phyloP scores from a whole-genome alignment of 2,888 invertebrate genomes.

The Polyommatus icarus region DNA sequence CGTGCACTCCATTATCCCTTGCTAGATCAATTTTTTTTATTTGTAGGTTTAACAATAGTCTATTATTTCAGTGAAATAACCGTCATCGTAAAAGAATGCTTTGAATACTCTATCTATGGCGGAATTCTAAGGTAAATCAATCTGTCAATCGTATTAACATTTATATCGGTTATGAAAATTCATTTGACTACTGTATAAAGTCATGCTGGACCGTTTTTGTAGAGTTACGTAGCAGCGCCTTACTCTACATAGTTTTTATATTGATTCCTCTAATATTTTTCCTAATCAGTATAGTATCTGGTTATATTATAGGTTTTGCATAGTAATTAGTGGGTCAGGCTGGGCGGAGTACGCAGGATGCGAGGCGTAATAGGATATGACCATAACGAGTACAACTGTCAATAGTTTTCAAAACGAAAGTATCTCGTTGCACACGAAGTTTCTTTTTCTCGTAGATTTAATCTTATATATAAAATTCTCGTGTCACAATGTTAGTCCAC shows the following conservation, averaged over 20 bases:
- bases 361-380: constrained; percentile 26
- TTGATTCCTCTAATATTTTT: constrained; percentile 26
- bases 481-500: too few relatives aligned
- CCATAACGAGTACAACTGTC: constrained; percentile 19
- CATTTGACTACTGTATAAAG: constrained; percentile 25
- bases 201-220: constrained; percentile 5
- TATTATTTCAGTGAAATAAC: not conserved
- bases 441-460: not conserved
- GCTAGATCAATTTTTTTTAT: not conserved
- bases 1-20: constrained; percentile 34
- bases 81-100: not conserved
- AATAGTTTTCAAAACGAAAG: not conserved
- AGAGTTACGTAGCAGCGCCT: constrained; percentile 8
- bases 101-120: not conserved
- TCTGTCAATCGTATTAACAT: not conserved
- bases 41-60: not conserved
- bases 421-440: not conserved
- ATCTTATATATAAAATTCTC: too few relatives aligned
- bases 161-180: not conserved
- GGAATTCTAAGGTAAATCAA: not conserved
- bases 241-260: constrained; percentile 25
- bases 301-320: constrained; percentile 26
- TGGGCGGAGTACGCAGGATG: constrained; percentile 27
- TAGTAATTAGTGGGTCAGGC: constrained; percentile 26
- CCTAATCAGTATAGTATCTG: constrained; percentile 16